A percentile compares a stretch with the other conserved stretches of the same genome.
Evolutionary conservation across 2,888 invertebrate species (phyloP).

Genomic region (Noctua janthe): DNA sequence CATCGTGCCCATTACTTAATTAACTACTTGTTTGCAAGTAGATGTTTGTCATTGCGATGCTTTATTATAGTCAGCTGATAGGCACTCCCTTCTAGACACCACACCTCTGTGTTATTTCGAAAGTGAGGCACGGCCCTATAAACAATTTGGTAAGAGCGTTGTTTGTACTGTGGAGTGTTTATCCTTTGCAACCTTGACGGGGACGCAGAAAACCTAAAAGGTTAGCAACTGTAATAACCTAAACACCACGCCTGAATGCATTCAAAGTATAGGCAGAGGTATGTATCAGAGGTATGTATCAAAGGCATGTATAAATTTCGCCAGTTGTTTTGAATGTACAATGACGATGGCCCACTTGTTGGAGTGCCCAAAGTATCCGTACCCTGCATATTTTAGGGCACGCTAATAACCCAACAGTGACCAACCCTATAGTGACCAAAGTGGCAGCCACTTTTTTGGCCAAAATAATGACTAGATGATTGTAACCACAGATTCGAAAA

Average conservation of each 20-base stretch:
- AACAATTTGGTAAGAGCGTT: conserved; percentile 30
- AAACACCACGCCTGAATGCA: too few species aligned
- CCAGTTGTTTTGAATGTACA: background rate
- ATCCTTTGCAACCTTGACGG: background rate
- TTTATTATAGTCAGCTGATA: conserved; percentile 26
- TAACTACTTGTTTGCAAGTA: conserved; percentile 18
- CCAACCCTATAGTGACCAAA: background rate
- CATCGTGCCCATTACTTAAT: conserved; percentile 38
- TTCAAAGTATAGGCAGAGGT: background rate
- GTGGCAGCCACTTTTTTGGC: background rate
- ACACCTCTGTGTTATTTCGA: conserved; percentile 44
- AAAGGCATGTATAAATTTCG: background rate
- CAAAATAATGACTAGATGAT: background rate
- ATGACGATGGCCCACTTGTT: background rate
- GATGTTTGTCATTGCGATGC: conserved; percentile 1
- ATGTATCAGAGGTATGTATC: background rate
- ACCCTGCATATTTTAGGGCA: background rate
- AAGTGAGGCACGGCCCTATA: conserved; percentile 31
- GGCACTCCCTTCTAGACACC: conserved; percentile 30
- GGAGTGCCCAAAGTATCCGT: background rate
- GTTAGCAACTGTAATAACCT: background rate
- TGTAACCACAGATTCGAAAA: background rate
- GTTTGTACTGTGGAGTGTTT: conserved; percentile 9
- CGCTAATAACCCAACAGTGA: background rate
- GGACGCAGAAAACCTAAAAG: background rate